These are phyloP conservation scores for Malaclemys terrapin DNA, from an alignment of 2,113 vertebrate genomes.

Conservation along the genomic window DNA sequence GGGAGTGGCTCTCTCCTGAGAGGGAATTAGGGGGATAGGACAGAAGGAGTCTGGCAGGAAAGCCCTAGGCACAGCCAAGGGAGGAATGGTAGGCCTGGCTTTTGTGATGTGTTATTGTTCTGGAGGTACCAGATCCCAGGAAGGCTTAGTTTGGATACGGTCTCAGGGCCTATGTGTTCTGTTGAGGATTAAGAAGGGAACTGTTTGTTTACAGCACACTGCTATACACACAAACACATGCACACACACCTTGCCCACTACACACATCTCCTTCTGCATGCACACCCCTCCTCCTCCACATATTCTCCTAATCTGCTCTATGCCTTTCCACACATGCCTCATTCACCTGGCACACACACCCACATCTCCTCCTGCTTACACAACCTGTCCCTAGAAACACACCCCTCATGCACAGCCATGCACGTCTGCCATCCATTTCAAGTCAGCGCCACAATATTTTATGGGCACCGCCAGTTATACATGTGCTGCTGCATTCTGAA, in stretches of 20 bases:
- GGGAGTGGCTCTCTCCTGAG: neutral
- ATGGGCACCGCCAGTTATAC: neutral
- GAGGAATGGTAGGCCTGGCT: neutral
- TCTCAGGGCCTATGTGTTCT: neutral
- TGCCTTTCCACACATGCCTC: neutral
- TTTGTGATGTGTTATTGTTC: rapidly evolving
- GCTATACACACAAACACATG: neutral
- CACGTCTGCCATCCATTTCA: rapidly evolving
- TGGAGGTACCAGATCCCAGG: neutral
- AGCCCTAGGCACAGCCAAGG: rapidly evolving
- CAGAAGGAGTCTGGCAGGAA: neutral
- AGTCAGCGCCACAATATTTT: rapidly evolving
- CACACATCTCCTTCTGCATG: neutral
- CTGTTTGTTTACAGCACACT: neutral
- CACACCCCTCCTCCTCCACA: neutral
- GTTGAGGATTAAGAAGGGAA: neutral
- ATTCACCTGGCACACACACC: neutral
- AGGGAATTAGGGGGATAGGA: neutral
- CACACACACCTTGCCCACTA: rapidly evolving
- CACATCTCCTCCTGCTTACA: neutral
- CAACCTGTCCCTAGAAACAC: neutral
- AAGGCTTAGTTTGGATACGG: rapidly evolving
- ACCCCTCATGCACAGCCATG: neutral
- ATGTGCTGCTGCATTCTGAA: neutral
- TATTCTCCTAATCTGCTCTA: neutral